Evolutionary conservation across 2,888 invertebrate species (phyloP), one percentile per base, ranked within the genome.

Genomic region (Ceriagrion tenellum): DNA sequence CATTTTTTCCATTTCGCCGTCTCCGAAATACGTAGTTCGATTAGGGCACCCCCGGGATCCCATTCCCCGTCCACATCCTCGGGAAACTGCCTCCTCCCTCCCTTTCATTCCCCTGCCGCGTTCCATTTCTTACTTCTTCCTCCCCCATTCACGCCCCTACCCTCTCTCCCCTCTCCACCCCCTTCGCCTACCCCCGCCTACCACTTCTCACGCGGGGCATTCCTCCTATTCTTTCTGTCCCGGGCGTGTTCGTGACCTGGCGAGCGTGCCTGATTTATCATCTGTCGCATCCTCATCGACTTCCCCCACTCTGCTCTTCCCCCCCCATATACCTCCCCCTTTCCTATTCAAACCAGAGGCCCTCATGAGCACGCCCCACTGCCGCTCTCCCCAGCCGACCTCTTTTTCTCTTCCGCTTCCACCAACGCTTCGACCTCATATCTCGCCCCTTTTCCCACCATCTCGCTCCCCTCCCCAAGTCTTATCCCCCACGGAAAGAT

Each of bases 231-330:
- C 93, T 93, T 69, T 69, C 93, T 93, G 69, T 69, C 93, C 56
- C 56, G 93, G 93, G 93, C 93, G 93, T 93, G 93, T 93, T 93
- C 93, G 93, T 93, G 93, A 69, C 93, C 47, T 69, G 93, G 69
- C 93, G 93, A 93, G 93, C 63, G 93, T 69, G 69, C 74, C 69
- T 93, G 93, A 93, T 93, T 93, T 93, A 69, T 93, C 69, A 93
- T 93, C 93, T 69, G 93, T 93, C 93, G 69, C 93, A 55, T 69
- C 93, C 74, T 47, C 93, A 93, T 74, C 69, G 40, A 30, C 69
- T 47, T 16, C 69, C 20, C 63, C 91, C 47, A 47, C n/a, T n/a
- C n/a, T n/a, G n/a, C n/a, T n/a, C 69, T 47, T 16, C 69, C 20
- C 63, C 91, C 47, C 2, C 47, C 20, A 30, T 63, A 40, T 12